Percentiles rank a stretch among this genome's conserved stretches.
Conservation (phyloP, 2,113 vertebrate genomes). For the Eubucco bourcierii region DNA sequence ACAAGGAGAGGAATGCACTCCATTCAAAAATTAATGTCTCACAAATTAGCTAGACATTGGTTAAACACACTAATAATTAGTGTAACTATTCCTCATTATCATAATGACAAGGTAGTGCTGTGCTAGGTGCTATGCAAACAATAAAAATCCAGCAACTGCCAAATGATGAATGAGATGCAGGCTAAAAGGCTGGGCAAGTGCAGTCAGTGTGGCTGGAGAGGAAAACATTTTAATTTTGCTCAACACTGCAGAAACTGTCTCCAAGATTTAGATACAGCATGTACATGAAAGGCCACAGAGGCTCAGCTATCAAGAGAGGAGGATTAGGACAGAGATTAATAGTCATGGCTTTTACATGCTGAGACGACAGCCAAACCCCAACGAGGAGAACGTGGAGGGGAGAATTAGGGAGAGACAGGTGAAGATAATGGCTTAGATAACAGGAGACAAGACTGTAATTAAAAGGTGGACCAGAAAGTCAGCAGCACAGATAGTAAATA, state of each 20-base stretch:
- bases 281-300: background rate
- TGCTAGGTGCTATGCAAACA: conserved; percentile 42
- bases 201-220: background rate
- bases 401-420: conserved; percentile 13
- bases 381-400: background rate
- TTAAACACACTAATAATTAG: conserved; percentile 36
- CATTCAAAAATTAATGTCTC: conserved; percentile 8
- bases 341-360: background rate
- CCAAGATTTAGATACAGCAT: background rate
- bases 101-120: conserved; percentile 19
- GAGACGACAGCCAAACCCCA: background rate
- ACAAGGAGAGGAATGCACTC: background rate
- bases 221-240: background rate
- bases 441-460: background rate
- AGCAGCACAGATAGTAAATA: background rate
- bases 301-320: background rate
- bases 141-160: background rate
- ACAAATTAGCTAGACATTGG: background rate
- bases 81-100: conserved; percentile 36
- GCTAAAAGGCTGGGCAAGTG: background rate
- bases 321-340: conserved; percentile 22
- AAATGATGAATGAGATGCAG: conserved; percentile 24
- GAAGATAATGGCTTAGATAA: background rate
- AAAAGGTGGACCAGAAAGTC: conserved; percentile 2
- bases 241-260: background rate